A percentile compares a stretch with the other conserved stretches of the same genome.
phyloP scores from a whole-genome alignment of 2,888 invertebrate species.

The Nomada goodeniana region DNA sequence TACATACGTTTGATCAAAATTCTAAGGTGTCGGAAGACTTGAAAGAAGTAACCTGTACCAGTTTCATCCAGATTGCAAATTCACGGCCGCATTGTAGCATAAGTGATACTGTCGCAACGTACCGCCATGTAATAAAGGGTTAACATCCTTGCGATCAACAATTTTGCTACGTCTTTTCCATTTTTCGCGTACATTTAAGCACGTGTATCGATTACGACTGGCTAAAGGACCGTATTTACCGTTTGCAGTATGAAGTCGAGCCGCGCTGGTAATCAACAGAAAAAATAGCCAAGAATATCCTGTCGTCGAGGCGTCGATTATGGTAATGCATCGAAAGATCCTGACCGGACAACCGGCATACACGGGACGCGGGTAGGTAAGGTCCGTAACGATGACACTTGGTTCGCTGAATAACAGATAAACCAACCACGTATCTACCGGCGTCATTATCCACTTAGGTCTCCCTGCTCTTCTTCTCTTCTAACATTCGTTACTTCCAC shows the following conservation, averaged over 20 bases:
- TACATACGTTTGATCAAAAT: too few species aligned
- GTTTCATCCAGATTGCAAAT: too few species aligned
- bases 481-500: constrained; percentile 44
- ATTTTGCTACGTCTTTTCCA: background rate
- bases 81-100: too few species aligned
- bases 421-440: constrained; percentile 52
- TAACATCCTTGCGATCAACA: background rate
- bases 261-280: background rate
- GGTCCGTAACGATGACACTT: constrained; percentile 40
- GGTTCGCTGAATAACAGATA: constrained; percentile 50
- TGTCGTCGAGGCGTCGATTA: background rate
- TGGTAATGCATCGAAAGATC: background rate
- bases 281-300: background rate
- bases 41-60: too few species aligned
- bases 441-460: constrained; percentile 66
- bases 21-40: too few species aligned
- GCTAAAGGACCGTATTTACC: background rate
- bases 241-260: background rate
- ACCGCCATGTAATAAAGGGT: background rate
- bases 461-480: constrained; percentile 24
- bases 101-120: too few species aligned
- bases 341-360: background rate
- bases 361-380: constrained; percentile 49
- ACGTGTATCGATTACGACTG: background rate
- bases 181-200: background rate